Evolutionary conservation across 2,797 vertebrate genomes (phyloP).

Genomic region (Sebastes cheni): DNA sequence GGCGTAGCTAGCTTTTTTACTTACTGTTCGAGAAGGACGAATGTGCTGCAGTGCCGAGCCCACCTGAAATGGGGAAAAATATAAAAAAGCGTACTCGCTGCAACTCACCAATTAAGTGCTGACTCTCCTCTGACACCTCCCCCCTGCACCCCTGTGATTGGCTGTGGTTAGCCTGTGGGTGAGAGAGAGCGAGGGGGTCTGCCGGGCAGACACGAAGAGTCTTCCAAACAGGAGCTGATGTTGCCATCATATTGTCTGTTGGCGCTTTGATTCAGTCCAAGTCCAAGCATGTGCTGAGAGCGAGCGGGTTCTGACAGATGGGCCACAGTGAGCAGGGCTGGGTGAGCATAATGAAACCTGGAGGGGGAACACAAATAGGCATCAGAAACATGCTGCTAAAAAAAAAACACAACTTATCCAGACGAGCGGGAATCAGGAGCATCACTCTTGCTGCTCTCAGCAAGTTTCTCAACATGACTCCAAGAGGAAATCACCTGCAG

Average conservation of each 20-base stretch:
- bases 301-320: constrained; percentile 81
- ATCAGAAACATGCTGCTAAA: constrained; percentile 42
- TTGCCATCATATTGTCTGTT: constrained; percentile 84
- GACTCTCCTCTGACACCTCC: constrained; percentile 89
- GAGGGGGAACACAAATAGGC: constrained; percentile 52
- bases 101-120: constrained; percentile 91
- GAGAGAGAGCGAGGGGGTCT: constrained; percentile 89
- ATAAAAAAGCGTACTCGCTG: constrained; percentile 87
- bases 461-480: constrained; percentile 5
- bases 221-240: constrained; percentile 86
- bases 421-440: neutral
- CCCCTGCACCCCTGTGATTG: constrained; percentile 89
- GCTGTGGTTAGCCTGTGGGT: constrained; percentile 90
- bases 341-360: constrained; percentile 87
- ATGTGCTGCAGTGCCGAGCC: constrained; percentile 88
- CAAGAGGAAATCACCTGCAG: constrained; percentile 28
- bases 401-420: neutral
- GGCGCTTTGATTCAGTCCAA: constrained; percentile 82
- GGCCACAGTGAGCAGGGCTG: constrained; percentile 86
- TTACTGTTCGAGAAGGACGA: constrained; percentile 87
- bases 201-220: constrained; percentile 86
- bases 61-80: constrained; percentile 89
- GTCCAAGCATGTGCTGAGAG: constrained; percentile 77
- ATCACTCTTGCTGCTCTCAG: neutral
- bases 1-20: constrained; percentile 81